Evolutionary conservation across 2,797 vertebrate genomes (phyloP).

Genomic region (Falco columbarius): DNA sequence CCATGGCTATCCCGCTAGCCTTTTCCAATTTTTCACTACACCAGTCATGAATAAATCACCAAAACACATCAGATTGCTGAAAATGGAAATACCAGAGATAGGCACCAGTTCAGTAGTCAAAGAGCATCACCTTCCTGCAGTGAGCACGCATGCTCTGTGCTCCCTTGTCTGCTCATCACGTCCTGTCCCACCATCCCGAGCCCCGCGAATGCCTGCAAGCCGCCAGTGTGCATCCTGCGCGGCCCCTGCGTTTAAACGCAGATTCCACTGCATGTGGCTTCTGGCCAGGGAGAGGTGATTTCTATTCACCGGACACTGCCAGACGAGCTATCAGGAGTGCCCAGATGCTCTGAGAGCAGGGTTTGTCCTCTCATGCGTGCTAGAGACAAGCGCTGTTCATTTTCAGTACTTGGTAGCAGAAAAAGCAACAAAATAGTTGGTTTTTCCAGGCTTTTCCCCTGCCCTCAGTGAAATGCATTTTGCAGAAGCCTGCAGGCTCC

Average conservation of each 20-base stretch:
- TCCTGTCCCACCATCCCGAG: background rate
- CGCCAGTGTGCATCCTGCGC: background rate
- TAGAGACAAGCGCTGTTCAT: rapidly evolving
- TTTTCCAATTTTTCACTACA: conserved; percentile 78
- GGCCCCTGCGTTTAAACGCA: background rate
- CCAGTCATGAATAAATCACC: conserved; percentile 75
- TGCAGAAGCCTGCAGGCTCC: background rate
- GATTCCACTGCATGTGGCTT: rapidly evolving
- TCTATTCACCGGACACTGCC: background rate
- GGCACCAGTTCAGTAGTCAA: conserved; percentile 48
- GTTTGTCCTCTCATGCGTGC: background rate
- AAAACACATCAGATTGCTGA: conserved; percentile 71
- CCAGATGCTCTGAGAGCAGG: background rate
- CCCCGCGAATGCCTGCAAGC: background rate
- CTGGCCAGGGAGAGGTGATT: background rate
- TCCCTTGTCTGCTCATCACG: background rate
- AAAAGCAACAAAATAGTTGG: background rate
- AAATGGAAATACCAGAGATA: conserved; percentile 65
- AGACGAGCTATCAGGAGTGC: background rate
- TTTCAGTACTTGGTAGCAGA: background rate
- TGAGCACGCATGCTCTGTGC: background rate
- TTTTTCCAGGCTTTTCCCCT: background rate
- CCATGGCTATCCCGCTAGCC: conserved; percentile 41
- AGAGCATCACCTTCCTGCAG: conserved; percentile 54
- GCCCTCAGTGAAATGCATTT: rapidly evolving